Base-by-base conservation (phyloP, 2,797 vertebrate genomes). In the Apodemus agrarius region DNA sequence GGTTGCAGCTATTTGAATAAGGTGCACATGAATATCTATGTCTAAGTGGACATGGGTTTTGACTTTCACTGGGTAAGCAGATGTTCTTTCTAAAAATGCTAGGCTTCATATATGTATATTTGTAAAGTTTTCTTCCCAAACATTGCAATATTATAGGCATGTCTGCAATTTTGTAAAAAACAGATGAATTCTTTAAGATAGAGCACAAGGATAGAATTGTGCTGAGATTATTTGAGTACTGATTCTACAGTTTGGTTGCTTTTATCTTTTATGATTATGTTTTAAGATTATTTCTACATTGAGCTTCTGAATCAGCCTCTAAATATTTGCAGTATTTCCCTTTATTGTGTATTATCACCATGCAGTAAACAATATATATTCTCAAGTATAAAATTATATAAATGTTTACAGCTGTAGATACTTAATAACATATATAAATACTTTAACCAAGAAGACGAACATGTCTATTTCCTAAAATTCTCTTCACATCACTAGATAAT, bases 321-420 rank as follows among this genome's bases (percentile, higher is more conserved):
- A 87, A 93, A 75, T 61, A 81, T 40, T 90, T 9, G 0, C 17
- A 93, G 29, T 46, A 14, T 57, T 81, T 83, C 79, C 54, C 61
- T 87, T 52, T 94, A 61, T 61, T 6, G 5, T 12, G 26, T 67
- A 31, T 61, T 63, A 88, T 69, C 63, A 29, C 29, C 61, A 57
- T 75, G 37, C 1, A 46, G 24, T 75, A 90, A 89, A 86, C 16
- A 49, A 4, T 17, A 49, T 43, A 21, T 46, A 89, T 79, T 54
- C 74, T 82, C 59, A 89, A 65, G 72, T 24, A 89, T 34, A 83
- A 63, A 94, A 92, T 89, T n/a, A 83, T 12, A 78, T 65, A 79
- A 91, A 29, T 75, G 63, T 65, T 82, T 79, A 67, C 24, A 82
- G 46, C 52, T 31, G 3, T 43, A 85, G n/a, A 67, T 46, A 83